A percentile compares a stretch with the other conserved stretches of the same genome.
Conservation (phyloP, 2,113 vertebrate genomes). For the Oreamnos americanus region DNA sequence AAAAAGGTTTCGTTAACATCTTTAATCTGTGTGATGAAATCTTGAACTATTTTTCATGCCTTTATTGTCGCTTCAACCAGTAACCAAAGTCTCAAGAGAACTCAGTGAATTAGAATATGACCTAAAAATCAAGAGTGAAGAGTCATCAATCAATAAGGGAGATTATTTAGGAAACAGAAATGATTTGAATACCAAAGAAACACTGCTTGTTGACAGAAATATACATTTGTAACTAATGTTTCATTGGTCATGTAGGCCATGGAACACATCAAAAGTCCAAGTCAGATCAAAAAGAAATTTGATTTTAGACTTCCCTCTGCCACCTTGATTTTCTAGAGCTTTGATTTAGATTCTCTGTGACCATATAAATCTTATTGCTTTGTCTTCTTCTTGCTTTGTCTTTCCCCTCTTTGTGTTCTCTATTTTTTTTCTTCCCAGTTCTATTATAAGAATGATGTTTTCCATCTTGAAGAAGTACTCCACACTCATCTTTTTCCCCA, state of each 20-base stretch:
- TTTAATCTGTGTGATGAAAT: constrained; percentile 65
- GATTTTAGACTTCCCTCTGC: not conserved
- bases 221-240: not conserved
- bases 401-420: not conserved
- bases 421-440: not conserved
- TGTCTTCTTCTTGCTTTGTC: not conserved
- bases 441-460: not conserved
- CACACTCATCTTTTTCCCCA: not conserved
- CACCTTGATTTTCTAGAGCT: constrained; percentile 19
- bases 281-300: constrained; percentile 36
- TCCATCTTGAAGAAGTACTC: not conserved
- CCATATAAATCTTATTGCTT: not conserved
- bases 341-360: not conserved
- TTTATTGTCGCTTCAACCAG: constrained; percentile 41
- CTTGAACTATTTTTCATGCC: constrained; percentile 59
- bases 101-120: constrained; percentile 29
- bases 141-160: constrained; percentile 18
- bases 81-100: constrained; percentile 50
- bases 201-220: constrained; percentile 10
- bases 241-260: not conserved
- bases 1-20: constrained; percentile 57
- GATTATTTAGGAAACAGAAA: constrained; percentile 18
- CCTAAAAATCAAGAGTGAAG: constrained; percentile 29
- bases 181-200: constrained; percentile 2
- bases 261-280: not conserved